Conservation (phyloP, 2,888 invertebrate species). For the Plagodis dolabraria region DNA sequence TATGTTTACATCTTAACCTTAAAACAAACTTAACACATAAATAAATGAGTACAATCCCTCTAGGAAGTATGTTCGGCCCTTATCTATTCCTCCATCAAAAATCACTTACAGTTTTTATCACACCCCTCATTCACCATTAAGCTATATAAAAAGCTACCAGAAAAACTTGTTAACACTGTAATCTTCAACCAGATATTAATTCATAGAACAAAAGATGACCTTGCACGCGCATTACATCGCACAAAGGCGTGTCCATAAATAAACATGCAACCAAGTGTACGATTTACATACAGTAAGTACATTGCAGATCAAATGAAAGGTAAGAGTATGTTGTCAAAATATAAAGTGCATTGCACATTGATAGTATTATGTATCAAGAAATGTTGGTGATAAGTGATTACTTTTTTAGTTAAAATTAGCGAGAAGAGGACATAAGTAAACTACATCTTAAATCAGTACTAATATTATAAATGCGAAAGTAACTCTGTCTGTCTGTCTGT, state of each 20-base stretch:
- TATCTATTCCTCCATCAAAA: conserved; percentile 7
- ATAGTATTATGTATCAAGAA: too few relatives aligned
- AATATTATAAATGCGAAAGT: too few relatives aligned
- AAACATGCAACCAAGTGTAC: conserved; percentile 46
- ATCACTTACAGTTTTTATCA: conserved; percentile 1
- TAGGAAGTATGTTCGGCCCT: conserved; percentile 10
- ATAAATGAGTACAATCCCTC: neutral
- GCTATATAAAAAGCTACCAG: conserved; percentile 26
- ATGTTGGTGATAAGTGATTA: too few relatives aligned
- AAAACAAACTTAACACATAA: too few relatives aligned
- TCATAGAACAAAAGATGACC: conserved; percentile 52
- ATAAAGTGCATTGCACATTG: conserved; percentile 7
- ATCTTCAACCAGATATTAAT: conserved; percentile 46
- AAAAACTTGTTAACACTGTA: conserved; percentile 34
- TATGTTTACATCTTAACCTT: too few relatives aligned
- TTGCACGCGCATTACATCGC: conserved; percentile 43
- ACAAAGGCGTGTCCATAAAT: conserved; percentile 52
- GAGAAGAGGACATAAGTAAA: too few relatives aligned
- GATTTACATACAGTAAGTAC: conserved; percentile 29
- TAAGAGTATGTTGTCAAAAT: conserved; percentile 12
- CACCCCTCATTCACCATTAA: conserved; percentile 2
- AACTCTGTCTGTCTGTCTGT: too few relatives aligned
- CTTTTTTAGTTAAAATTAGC: too few relatives aligned
- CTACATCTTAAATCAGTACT: too few relatives aligned
- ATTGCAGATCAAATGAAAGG: conserved; percentile 14